Base-by-base conservation (phyloP, 2,888 invertebrate species). In the Torymus auratus region DNA sequence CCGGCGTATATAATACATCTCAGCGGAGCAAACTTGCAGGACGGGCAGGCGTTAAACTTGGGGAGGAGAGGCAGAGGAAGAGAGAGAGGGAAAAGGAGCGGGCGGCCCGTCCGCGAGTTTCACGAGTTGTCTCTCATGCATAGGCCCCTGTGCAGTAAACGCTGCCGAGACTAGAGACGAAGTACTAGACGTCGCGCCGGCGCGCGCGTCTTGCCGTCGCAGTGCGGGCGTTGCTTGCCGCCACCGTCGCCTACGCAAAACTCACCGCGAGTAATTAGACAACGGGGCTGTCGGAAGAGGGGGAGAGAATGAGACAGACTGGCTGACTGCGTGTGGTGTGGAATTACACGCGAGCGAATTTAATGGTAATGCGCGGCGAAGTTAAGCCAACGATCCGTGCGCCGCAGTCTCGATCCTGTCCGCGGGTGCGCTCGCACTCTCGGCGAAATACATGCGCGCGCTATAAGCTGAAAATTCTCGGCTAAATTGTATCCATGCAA, bases 191-290 rank as follows among this genome's bases (percentile, higher is more conserved):
- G 80, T 78, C 74, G 82, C 41, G 17, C 69, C 41, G 15, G 55
- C 56, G 58, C 28, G 58, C 28, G 41, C 41, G 41, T 41, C 41
- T 41, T 41, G 41, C 41, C 41, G 41, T 41, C 41, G 41, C 41
- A 41, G 56, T 15, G 64, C 15, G 55, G 41, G 20, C 56, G 64
- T n/a, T 41, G 23, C 50, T 56, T n/a, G 53, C 5, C 80, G 77
- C 78, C 74, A 78, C 53, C 81, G 75, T 76, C 74, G 80, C 53
- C 81, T 74, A 74, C 75, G 83, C 82, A 76, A 83, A 84, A 84
- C 80, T 74, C 80, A 82, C 79, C 82, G 82, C 83, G 83, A 83
- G 84, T 85, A 85, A 86, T 86, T 86, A 85, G 84, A 84, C 83
- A 84, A 84, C 82, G 83, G 78, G 82, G 41, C 41, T 41, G 41